Base-by-base conservation (phyloP, 2,888 invertebrate genomes). In the Polydrusus cervinus region DNA sequence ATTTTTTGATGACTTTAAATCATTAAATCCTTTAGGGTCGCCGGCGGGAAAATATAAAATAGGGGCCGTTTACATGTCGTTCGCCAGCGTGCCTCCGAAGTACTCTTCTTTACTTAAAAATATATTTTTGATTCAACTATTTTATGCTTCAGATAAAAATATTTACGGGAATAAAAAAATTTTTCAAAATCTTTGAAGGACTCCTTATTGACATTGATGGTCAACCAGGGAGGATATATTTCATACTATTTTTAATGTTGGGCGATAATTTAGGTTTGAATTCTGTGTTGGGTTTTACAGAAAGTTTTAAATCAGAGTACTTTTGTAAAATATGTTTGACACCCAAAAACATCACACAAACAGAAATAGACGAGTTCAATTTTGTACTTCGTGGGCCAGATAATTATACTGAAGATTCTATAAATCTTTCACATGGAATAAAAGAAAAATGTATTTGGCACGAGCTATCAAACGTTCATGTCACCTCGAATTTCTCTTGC, bases 181-280 rank as follows among this genome's bases (percentile, higher is more conserved):
- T n/a, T n/a, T n/a, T n/a, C n/a, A n/a, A n/a, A n/a, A n/a, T n/a
- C n/a, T n/a, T n/a, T n/a, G n/a, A n/a, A n/a, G n/a, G n/a, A n/a
- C n/a, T n/a, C n/a, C n/a, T n/a, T n/a, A n/a, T n/a, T n/a, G n/a
- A n/a, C n/a, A n/a, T n/a, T n/a, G n/a, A n/a, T n/a, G n/a, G n/a
- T n/a, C n/a, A n/a, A n/a, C n/a, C n/a, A n/a, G n/a, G n/a, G n/a
- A n/a, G n/a, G n/a, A n/a, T n/a, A n/a, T n/a, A n/a, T 53, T 71
- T 71, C 49, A 49, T 16, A 8, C 30, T 71, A n/a, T 9, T 71
- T 11, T 18, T 64, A 38, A 64, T 71, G 34, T 20, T 67, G 30
- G 47, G 65, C 3, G 64, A 62, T 38, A 71, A 71, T 71, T 40
- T 71, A 49, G 71, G 62, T 3, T 1, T 40, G 1, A 53, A 57